These are phyloP conservation scores for Lithobius niger DNA, from an alignment of 1,140 invertebrate genomes.

Conservation along the genomic window DNA sequence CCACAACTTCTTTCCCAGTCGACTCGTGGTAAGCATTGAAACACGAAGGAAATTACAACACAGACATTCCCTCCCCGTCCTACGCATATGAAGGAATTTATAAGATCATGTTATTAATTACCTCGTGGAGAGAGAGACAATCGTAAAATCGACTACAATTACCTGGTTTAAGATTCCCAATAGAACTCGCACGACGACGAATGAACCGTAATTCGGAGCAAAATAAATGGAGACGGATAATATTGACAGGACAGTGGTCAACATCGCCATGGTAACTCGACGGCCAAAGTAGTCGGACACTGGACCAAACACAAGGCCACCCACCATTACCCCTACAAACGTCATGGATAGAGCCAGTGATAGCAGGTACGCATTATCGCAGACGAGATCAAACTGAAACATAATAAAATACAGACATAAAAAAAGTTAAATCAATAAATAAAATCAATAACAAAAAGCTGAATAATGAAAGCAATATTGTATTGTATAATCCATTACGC, in stretches of 20 bases:
- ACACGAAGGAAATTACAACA: too few species aligned
- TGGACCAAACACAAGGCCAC: constrained; percentile 57
- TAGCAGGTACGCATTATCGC: background rate
- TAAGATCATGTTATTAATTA: too few species aligned
- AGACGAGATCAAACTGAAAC: constrained; percentile 6
- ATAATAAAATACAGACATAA: background rate
- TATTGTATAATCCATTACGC: too few species aligned
- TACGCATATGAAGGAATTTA: too few species aligned
- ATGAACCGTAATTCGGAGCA: background rate
- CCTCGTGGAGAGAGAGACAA: too few species aligned
- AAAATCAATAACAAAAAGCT: too few species aligned
- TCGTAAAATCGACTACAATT: too few species aligned
- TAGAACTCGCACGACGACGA: background rate
- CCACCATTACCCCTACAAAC: constrained; percentile 52
- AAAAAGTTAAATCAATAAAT: background rate
- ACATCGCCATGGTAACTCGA: constrained; percentile 37
- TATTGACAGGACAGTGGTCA: background rate
- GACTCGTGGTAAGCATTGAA: too few species aligned
- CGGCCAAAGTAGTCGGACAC: constrained; percentile 52
- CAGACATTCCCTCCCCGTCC: too few species aligned
- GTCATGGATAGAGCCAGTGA: constrained; percentile 37
- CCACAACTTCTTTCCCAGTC: too few species aligned
- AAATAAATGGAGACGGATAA: background rate
- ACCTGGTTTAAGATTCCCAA: constrained; percentile 1
- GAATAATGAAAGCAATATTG: too few species aligned